Conservation (phyloP, 2,113 vertebrate species). For the Semicossyphus pulcher region DNA sequence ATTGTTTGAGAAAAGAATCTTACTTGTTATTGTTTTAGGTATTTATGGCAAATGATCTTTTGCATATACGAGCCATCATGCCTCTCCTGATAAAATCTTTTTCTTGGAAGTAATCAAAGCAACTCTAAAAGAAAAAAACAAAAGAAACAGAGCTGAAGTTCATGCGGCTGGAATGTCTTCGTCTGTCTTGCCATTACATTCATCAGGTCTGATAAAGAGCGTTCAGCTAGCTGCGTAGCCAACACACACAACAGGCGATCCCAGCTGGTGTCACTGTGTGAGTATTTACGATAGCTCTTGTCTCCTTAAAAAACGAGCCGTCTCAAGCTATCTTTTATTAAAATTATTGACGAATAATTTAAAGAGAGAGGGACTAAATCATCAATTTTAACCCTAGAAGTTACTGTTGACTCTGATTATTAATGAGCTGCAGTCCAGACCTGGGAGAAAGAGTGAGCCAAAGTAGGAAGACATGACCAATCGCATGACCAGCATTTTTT, state of each 20-base stretch:
- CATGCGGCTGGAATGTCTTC: conserved; percentile 47
- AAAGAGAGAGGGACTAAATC: background rate
- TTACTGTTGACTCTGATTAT: conserved; percentile 3
- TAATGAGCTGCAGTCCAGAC: background rate
- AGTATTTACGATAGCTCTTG: conserved; percentile 38
- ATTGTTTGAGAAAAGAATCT: conserved; percentile 10
- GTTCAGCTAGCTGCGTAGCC: conserved; percentile 19
- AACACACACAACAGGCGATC: conserved; percentile 32
- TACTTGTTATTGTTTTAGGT: conserved; percentile 32
- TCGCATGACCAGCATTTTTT: background rate
- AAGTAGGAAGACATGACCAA: background rate
- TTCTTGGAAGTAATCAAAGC: conserved; percentile 53
- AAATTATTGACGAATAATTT: conserved; percentile 22
- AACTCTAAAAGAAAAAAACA: conserved; percentile 49
- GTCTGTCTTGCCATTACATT: conserved; percentile 50
- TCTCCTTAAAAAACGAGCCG: background rate
- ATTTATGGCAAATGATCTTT: conserved; percentile 27
- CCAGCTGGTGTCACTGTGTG: conserved; percentile 40
- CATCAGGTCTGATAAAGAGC: conserved; percentile 66
- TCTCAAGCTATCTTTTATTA: no score
- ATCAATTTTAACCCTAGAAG: conserved; percentile 2
- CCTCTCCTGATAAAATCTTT: conserved; percentile 50
- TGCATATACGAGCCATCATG: conserved; percentile 15
- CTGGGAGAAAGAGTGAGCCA: background rate
- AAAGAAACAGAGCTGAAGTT: conserved; percentile 39